Base-by-base conservation (phyloP, 37 sponge, comb jelly and placozoan genomes). In the Geodia barretti region DNA sequence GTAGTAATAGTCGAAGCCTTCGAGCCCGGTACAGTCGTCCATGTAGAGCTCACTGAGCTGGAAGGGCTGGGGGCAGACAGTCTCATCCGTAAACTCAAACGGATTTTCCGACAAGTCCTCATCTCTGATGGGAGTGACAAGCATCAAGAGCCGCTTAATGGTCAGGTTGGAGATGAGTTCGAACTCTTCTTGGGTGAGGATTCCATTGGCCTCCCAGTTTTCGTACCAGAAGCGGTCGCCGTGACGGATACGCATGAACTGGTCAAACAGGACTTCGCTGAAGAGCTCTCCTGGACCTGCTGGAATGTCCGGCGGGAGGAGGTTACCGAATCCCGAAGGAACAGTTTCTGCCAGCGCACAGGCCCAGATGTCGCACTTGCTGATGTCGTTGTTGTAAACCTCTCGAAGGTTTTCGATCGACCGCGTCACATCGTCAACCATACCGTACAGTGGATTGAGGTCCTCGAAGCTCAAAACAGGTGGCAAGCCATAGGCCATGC, bases 221-320 rank as follows among this genome's bases (percentile, higher is more conserved):
- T 95, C 94, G 54, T 81, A 98, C 98, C 98, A 98, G 92, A 95
- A 95, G 25, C 98, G 85, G 59, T 98, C 96, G 62, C 74, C 95
- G 43, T 93, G 89, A 47, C 98, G 76, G 39, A 95, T 88, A 26
- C 98, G 78, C 85, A 91, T 83, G 70, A 98, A 95, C 89, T 98
- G 98, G 68, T 98, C 98, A 64, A 78, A 82, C 35, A 98, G 74
- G 0, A 98, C 83, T 35, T 81, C 91, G 14, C 86, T 66, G 78
- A 98, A 98, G 20, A 98, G 87, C 64, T 85, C 83, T 62, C 97
- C 97, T 31, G 97, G 97, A 26, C 97, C 97, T 43, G 70, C 40
- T 54, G 42, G 47, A 0, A 68, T 4, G 4, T 29, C 26, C 33
- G 41, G 4, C 1, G 39, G 47, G 31, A 5, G 34, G 20, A 17